These are phyloP conservation scores for Pycnonotus jocosus DNA, from an alignment of 2,113 vertebrate genomes.

Conservation along the genomic window DNA sequence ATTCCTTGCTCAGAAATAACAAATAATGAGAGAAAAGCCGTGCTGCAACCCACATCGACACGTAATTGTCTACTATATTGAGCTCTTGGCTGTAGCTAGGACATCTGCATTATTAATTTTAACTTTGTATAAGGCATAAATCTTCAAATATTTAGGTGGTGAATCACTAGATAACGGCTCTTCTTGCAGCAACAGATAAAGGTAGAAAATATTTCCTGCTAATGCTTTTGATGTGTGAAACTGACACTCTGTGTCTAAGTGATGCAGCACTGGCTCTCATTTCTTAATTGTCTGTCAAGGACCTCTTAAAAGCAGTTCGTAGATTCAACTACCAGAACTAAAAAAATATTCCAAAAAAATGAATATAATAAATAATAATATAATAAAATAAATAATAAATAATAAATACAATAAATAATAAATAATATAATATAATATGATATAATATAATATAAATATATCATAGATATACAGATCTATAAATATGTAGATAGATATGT, in stretches of 20 bases:
- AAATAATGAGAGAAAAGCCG: background rate
- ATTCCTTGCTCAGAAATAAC: background rate
- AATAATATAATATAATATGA: no score
- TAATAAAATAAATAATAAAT: no score
- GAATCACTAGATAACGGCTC: background rate
- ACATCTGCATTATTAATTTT: background rate
- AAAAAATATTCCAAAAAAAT: background rate
- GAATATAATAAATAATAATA: no score
- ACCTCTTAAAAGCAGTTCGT: background rate
- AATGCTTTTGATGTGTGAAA: background rate
- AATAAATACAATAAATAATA: no score
- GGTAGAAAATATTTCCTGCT: background rate
- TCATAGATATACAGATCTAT: background rate
- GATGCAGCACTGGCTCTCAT: background rate
- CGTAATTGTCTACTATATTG: background rate
- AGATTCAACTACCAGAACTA: background rate
- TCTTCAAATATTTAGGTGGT: background rate
- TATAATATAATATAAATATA: no score
- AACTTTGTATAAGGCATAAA: background rate
- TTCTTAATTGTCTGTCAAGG: background rate
- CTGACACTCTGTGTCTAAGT: rapidly evolving
- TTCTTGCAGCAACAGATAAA: background rate
- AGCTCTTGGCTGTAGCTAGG: background rate
- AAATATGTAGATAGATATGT: background rate
- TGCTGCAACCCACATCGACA: rapidly evolving